Base-by-base conservation (phyloP, 2,113 vertebrate genomes). In the Cyprinus carpio region DNA sequence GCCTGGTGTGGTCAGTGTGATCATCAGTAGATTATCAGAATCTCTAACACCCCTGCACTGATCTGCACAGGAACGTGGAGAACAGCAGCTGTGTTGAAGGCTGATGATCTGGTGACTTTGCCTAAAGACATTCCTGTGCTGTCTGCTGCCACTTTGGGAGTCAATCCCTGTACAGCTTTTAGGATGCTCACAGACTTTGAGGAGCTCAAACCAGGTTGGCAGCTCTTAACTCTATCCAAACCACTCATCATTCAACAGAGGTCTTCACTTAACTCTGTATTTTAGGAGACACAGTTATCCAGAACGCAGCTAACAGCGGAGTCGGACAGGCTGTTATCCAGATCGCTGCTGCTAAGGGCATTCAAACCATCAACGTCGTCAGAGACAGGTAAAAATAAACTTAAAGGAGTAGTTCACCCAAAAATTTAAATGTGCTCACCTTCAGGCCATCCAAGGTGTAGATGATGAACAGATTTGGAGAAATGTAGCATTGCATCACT, bases 271-370 rank as follows among this genome's bases (percentile, higher is more conserved):
- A 72, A 40, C 69, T 40, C 20, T 40, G 0, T 23, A 23, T 77
- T 34, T 34, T 23, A 99, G 98, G 98, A 20, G 97, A 99, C 87
- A 94, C 96, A 0, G 20, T 99, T 85, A 99, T 99, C 91, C 98
- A 99, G 93, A 99, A 99, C 0, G 97, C 96, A 0, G 96, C 98
- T 87, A 99, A 99, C 94, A 99, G 98, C 20, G 95, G 96, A 6
- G 98, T 99, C 49, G 98, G 98, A 6, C 98, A 99, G 92, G 97
- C 98, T 6, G 96, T 98, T 31, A 98, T 99, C 91, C 97, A 99
- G 94, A 97, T 99, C 1, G 97, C 98, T 58, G 95, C 94, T 65
- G 95, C 97, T 76, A 94, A 92, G 0, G 94, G 96, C 86, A 84
- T 99, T 87, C 96, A 92, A 72, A 99, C 96, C 75, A 93, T 99